Evolutionary conservation across 2,888 invertebrate species (phyloP).

Genomic region (Chalcis sispes): DNA sequence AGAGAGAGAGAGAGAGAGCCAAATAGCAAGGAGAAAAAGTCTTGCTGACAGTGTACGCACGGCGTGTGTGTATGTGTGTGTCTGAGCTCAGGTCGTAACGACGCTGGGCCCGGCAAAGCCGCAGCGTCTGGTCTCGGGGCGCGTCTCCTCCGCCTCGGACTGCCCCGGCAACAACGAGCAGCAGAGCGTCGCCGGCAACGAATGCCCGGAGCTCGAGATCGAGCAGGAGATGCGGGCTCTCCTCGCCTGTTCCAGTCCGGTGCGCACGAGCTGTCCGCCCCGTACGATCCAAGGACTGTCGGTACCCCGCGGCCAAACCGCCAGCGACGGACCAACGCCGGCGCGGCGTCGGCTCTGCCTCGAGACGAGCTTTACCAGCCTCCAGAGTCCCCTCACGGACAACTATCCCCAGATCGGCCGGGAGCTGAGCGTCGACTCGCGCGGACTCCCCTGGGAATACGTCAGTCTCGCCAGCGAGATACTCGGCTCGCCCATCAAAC

Average conservation of each 20-base stretch:
- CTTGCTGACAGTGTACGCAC: too few species aligned
- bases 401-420: conserved; percentile 71
- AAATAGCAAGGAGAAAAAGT: too few species aligned
- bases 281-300: conserved; percentile 59
- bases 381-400: conserved; percentile 78
- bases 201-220: conserved; percentile 60
- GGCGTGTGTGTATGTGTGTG: too few species aligned
- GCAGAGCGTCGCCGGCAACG: conserved; percentile 68
- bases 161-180: neutral
- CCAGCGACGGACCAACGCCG: conserved; percentile 64
- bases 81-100: conserved; percentile 87
- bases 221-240: conserved; percentile 73
- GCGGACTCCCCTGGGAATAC: conserved; percentile 77
- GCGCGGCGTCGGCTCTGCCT: conserved; percentile 78
- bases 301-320: conserved; percentile 7
- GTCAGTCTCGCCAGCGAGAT: conserved; percentile 74
- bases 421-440: conserved; percentile 73
- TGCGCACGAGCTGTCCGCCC: conserved; percentile 71
- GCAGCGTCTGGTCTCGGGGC: conserved; percentile 78
- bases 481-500: conserved; percentile 46
- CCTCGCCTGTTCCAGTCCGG: conserved; percentile 78
- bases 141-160: conserved; percentile 67
- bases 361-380: conserved; percentile 86
- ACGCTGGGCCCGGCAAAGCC: conserved; percentile 89
- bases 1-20: too few species aligned